Evolutionary conservation across 2,113 vertebrate species (phyloP), one percentile per base, ranked within the genome.

Genomic region (Antechinus flavipes): DNA sequence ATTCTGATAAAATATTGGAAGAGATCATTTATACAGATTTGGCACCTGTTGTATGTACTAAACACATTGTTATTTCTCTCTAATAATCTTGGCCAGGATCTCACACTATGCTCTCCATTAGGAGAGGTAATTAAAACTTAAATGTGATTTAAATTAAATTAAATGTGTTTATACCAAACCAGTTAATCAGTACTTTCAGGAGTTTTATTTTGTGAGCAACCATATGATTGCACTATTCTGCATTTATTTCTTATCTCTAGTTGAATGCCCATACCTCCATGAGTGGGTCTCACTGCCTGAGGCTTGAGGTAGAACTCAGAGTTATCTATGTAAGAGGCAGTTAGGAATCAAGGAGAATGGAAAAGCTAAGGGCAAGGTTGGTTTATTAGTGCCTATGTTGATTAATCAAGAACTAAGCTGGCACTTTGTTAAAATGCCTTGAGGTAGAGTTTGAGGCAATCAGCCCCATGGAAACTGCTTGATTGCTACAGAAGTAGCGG

Each of bases 371-470:
- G 95, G 96, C 97, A 92, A 97, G 95, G 54, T 96, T 96, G 96
- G 84, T 95, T 98, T 97, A 97, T 98, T 98, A 98, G 96, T 96
- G 96, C 96, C 94, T 95, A 61, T 96, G 95, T 91, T 97, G 96
- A 98, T 98, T 98, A 98, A 98, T 98, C 97, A 96, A 95, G 68
- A 96, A 96, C 96, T 95, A 54, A 93, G 95, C 96, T 97, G 96
- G 92, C 96, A 96, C 95, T 96, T 96, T 95, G 93, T 92, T 94
- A 95, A 84, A 96, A 96, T 96, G 98, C 96, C 96, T 97, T 0
- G 96, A 97, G 96, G 96, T 98, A 93, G 97, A 95, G 97, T 96
- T 98, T 93, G 96, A 98, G 97, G 98, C 97, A 97, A 97, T 98
- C 96, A 97, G 96, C 93, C 90, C 55, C 0, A 25, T 94, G 93